phyloP scores from a whole-genome alignment of 2,113 vertebrate genomes.

The Melospiza georgiana region DNA sequence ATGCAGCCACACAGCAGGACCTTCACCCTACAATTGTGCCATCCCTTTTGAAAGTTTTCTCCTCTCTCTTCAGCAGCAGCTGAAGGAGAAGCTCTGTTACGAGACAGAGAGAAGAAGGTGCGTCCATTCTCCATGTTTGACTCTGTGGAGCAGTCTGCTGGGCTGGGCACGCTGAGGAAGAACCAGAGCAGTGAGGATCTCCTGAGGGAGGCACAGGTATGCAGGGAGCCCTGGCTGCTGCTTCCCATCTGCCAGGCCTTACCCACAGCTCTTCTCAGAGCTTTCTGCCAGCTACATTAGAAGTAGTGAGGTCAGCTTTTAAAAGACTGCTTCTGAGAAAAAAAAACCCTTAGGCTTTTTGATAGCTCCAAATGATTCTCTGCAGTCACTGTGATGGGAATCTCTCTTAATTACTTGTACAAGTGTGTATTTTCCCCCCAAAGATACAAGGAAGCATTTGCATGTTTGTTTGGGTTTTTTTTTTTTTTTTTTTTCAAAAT shows the following conservation, averaged over 20 bases:
- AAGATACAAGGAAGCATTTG: neutral
- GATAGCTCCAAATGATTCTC: neutral
- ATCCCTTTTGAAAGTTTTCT: neutral
- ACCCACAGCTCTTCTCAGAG: neutral
- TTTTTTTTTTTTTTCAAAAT: neutral
- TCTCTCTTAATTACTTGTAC: neutral
- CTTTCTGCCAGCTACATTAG: no score
- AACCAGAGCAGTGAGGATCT: slow-evolving; percentile 98
- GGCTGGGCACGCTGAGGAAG: slow-evolving; percentile 80
- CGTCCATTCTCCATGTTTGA: slow-evolving; percentile 95
- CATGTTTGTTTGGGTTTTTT: neutral
- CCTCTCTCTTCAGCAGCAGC: neutral
- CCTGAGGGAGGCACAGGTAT: slow-evolving; percentile 88
- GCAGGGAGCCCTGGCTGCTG: neutral
- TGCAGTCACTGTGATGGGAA: neutral
- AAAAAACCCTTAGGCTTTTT: neutral
- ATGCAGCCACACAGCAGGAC: neutral
- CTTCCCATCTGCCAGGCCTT: neutral
- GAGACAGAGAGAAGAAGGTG: slow-evolving; percentile 85
- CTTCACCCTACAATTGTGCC: neutral
- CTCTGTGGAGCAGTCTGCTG: slow-evolving; percentile 77
- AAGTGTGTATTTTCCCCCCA: rapidly evolving
- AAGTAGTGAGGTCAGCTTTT: neutral
- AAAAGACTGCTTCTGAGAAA: neutral
- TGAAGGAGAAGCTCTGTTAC: slow-evolving; percentile 80